These are phyloP conservation scores for Pavo muticus DNA, from an alignment of 2,113 vertebrate genomes.

Conservation along the genomic window DNA sequence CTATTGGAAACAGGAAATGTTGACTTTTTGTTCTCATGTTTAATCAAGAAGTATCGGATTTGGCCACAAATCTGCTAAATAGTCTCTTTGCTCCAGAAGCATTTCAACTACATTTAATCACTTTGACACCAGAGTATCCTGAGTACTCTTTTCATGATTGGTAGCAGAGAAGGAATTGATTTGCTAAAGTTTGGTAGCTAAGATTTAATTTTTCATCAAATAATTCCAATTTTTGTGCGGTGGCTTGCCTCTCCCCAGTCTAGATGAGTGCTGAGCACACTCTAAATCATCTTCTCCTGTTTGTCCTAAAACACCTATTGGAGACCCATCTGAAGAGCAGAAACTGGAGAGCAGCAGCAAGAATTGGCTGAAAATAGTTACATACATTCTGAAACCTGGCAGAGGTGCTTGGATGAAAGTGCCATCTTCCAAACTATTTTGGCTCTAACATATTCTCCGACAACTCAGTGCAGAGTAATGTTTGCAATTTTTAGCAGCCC, in stretches of 20 bases:
- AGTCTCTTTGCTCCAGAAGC: background rate
- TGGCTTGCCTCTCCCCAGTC: background rate
- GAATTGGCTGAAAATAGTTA: background rate
- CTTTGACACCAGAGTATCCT: background rate
- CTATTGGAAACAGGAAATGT: background rate
- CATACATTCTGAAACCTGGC: background rate
- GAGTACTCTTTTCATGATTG: background rate
- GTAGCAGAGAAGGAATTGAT: background rate
- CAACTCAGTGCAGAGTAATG: background rate
- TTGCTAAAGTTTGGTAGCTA: background rate
- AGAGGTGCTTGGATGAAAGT: background rate
- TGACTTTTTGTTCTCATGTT: background rate
- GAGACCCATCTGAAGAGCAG: background rate
- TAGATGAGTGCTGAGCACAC: background rate
- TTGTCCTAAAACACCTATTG: background rate
- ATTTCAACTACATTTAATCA: background rate
- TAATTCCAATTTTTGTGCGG: background rate
- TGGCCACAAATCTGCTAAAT: background rate
- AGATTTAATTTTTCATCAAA: background rate
- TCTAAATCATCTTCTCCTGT: background rate
- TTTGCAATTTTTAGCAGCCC: background rate
- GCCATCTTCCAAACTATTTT: background rate
- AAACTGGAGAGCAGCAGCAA: background rate
- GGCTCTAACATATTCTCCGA: background rate
- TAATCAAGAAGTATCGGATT: background rate